phyloP scores from a whole-genome alignment of 2,113 vertebrate species.

The Xenopus laevis region DNA sequence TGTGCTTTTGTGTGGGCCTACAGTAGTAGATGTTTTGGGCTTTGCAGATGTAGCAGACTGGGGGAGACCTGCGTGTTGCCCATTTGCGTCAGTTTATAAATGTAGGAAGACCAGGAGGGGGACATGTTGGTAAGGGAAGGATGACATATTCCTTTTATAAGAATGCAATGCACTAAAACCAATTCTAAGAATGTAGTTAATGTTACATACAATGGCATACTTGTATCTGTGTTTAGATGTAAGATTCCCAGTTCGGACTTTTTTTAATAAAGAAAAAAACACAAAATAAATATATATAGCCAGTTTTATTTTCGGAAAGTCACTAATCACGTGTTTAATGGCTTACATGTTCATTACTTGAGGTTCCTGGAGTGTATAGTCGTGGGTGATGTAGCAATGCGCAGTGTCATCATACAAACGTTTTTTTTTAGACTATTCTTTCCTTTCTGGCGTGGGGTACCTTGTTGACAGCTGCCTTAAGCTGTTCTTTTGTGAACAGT shows the following conservation, averaged over 20 bases:
- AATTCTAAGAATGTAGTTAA: conserved; percentile 84
- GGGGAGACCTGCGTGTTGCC: conserved; percentile 60
- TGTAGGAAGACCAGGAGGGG: conserved; percentile 54
- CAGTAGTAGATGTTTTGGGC: conserved; percentile 38
- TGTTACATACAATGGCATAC: conserved; percentile 74
- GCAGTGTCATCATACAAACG: conserved; percentile 50
- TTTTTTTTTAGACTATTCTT: conserved; percentile 41
- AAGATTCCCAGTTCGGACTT: conserved; percentile 65
- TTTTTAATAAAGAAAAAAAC: conserved; percentile 37
- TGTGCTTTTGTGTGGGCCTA: conserved; percentile 2
- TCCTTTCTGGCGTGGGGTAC: conserved; percentile 51
- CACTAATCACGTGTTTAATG: conserved; percentile 70
- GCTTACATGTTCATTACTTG: conserved; percentile 68
- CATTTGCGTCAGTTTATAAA: conserved; percentile 57
- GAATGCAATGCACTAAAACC: conserved; percentile 83
- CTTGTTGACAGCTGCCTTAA: conserved; percentile 60
- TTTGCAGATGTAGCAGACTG: conserved; percentile 58
- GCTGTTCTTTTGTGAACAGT: conserved; percentile 62
- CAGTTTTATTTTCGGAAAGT: conserved; percentile 71
- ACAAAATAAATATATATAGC: conserved; percentile 49
- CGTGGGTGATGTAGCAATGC: conserved; percentile 55
- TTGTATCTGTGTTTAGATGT: conserved; percentile 68
- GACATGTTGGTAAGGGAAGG: conserved; percentile 44
- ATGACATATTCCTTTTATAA: conserved; percentile 66
- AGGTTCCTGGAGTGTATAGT: conserved; percentile 59